Evolutionary conservation across 2,888 invertebrate genomes (phyloP).

Genomic region (Agrilus biguttatus): DNA sequence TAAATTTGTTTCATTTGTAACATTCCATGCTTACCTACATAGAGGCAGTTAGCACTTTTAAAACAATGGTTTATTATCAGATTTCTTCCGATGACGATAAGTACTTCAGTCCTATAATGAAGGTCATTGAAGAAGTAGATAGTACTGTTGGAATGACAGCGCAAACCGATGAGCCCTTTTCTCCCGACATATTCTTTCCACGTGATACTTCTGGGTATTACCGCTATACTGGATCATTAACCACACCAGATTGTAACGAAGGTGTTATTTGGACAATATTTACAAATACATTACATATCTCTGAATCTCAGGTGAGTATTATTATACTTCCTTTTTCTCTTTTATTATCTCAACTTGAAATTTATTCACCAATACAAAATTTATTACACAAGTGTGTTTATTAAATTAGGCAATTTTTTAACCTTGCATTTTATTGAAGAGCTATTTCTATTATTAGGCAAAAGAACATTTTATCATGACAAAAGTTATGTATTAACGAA

Average conservation of each 20-base stretch:
- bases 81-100: slow-evolving; percentile 25
- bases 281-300: slow-evolving; percentile 37
- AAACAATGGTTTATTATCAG: slow-evolving; percentile 10
- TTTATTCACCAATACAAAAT: too few relatives aligned
- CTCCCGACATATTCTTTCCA: slow-evolving; percentile 37
- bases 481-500: too few relatives aligned
- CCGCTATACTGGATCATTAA: slow-evolving; percentile 58
- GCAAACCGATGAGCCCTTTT: slow-evolving; percentile 5
- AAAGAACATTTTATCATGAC: too few relatives aligned
- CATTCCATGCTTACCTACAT: too few relatives aligned
- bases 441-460: too few relatives aligned
- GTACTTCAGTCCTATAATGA: slow-evolving; percentile 21
- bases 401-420: too few relatives aligned
- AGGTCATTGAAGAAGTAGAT: slow-evolving; percentile 17
- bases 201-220: slow-evolving; percentile 30
- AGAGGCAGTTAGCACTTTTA: too few relatives aligned
- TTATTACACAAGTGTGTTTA: too few relatives aligned
- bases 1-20: too few relatives aligned
- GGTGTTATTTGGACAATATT: slow-evolving; percentile 61
- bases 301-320: slow-evolving; percentile 31
- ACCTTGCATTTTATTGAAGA: too few relatives aligned
- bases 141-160: slow-evolving; percentile 9
- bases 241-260: slow-evolving; percentile 60
- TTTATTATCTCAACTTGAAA: too few relatives aligned
- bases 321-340: neutral